Evolutionary conservation across 2,113 vertebrate genomes (phyloP), one percentile per base, ranked within the genome.

Genomic region (Chiloscyllium plagiosum): DNA sequence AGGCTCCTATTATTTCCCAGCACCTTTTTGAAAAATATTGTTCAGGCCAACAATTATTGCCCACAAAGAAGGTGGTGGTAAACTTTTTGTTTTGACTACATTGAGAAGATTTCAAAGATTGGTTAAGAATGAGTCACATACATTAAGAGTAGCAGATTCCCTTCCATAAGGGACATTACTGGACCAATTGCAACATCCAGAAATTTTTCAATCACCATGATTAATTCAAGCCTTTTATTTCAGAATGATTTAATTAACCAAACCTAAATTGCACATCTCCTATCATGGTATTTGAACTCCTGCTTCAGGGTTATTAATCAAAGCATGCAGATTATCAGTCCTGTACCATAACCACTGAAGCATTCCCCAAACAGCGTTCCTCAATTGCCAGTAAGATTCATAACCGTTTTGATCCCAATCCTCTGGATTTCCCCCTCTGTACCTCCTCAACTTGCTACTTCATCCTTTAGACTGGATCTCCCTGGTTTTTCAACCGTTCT

Each of bases 331-430:
- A 76, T 76, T 76, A 29, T 29, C 33, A 29, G 8, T 76, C 72
- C 26, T 12, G 72, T 76, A 33, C 8, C 72, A 76, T 33, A n/a
- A 76, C 26, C 10, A 33, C 26, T 76, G 7, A 12, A 22, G 17
- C 19, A 69, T 69, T 2, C 33, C 29, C 29, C 33, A 33, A 10
- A 33, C 29, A 76, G 29, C 33, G 29, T 89, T 29, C 26, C 42
- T 87, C 47, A 56, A 6, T 26, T 87, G 22, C 8, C 8, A 4
- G 4, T 24, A 26, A 24, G 24, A 24, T 26, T 29, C 2, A 56
- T 33, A 52, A 3, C 29, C 26, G n/a, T 1, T 29, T 72, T 52
- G 56, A 50, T 47, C 56, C 0, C 0, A n/a, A 61, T 0, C 1
- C 93, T 33, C 2, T 4, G 0, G 24, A 0, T 95, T 95, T 61